Conservation (phyloP, 2,113 vertebrate genomes). For the Albula goreensis region DNA sequence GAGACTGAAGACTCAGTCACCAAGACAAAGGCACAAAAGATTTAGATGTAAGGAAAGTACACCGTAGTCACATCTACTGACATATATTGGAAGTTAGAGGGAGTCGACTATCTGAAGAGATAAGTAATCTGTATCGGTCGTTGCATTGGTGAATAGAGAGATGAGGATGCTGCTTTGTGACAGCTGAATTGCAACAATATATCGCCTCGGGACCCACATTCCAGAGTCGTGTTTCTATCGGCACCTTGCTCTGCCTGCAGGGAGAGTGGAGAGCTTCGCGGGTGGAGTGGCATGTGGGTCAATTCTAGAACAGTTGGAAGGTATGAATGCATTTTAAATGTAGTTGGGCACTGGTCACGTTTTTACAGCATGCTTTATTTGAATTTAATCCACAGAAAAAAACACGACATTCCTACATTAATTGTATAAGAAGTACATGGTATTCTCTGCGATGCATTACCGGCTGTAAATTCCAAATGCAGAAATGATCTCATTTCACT, state of each 20-base stretch:
- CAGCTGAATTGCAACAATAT: slow-evolving; percentile 43
- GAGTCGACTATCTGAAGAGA: slow-evolving; percentile 7
- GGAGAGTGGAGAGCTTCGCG: slow-evolving; percentile 53
- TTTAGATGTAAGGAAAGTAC: neutral
- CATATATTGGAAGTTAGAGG: slow-evolving; percentile 8
- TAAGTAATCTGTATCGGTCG: slow-evolving; percentile 34
- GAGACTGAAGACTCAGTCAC: neutral
- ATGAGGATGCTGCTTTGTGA: slow-evolving; percentile 10
- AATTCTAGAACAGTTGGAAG: slow-evolving; percentile 74
- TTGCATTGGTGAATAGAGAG: slow-evolving; percentile 25
- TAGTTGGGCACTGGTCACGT: slow-evolving; percentile 55
- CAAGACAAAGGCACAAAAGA: neutral
- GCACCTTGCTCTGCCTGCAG: slow-evolving; percentile 34
- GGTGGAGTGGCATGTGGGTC: slow-evolving; percentile 75
- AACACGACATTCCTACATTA: neutral
- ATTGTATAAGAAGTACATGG: neutral
- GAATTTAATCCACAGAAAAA: neutral
- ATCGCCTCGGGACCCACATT: slow-evolving; percentile 31
- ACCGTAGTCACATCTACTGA: slow-evolving; percentile 2
- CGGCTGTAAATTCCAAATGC: neutral
- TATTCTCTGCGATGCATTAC: neutral
- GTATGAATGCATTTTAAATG: slow-evolving; percentile 57
- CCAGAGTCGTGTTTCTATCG: neutral
- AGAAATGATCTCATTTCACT: neutral
- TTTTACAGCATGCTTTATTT: slow-evolving; percentile 29